These are phyloP conservation scores for Actias luna DNA, from an alignment of 2,888 invertebrate genomes.

Conservation along the genomic window DNA sequence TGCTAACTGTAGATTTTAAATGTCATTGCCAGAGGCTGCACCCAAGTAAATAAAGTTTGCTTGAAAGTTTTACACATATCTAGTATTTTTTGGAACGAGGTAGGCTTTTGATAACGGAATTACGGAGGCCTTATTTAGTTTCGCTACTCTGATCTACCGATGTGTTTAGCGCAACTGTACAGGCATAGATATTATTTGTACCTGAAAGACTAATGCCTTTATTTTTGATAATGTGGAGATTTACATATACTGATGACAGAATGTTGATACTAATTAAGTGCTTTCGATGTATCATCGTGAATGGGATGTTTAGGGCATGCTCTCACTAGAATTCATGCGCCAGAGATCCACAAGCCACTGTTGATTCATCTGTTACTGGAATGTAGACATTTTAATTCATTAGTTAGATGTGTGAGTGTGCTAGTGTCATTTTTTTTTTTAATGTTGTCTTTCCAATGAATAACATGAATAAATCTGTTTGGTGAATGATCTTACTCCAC, in stretches of 20 bases:
- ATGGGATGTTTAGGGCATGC: constrained; percentile 54
- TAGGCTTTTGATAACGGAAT: too few species aligned
- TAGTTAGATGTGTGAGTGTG: constrained; percentile 65
- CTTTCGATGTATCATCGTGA: constrained; percentile 41
- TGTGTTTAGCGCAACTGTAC: too few species aligned
- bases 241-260: constrained; percentile 23
- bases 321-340: constrained; percentile 29
- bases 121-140: too few species aligned
- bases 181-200: too few species aligned
- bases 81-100: too few species aligned
- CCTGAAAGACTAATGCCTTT: not conserved
- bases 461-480: constrained; percentile 17
- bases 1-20: too few species aligned
- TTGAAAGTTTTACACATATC: too few species aligned
- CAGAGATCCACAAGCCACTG: constrained; percentile 41
- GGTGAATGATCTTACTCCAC: not conserved
- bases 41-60: too few species aligned
- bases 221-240: constrained; percentile 15
- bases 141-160: too few species aligned
- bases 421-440: constrained; percentile 53
- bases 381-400: constrained; percentile 71
- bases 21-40: too few species aligned
- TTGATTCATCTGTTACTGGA: constrained; percentile 49
- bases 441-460: constrained; percentile 68
- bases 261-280: constrained; percentile 35